Conservation (phyloP, 2,888 invertebrate genomes). For the Autographa pulchrina region DNA sequence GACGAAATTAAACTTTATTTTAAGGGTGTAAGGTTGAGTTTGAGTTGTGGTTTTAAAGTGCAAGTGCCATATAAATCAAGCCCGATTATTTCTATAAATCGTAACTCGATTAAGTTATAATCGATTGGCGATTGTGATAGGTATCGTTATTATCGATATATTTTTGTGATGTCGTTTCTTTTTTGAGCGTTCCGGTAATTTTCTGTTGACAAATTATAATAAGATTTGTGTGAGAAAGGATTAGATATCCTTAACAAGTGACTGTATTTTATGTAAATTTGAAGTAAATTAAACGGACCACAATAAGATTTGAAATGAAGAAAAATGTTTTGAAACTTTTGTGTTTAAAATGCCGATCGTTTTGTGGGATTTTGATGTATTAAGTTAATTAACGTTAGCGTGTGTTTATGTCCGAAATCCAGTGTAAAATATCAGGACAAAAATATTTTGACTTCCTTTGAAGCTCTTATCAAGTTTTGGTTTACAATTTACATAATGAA, state of each 20-base stretch:
- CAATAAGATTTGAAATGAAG: not conserved
- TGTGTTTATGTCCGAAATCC: not conserved
- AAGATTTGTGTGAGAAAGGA: slow-evolving; percentile 17
- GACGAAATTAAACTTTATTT: slow-evolving; percentile 59
- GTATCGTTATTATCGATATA: slow-evolving; percentile 64
- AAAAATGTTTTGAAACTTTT: not conserved
- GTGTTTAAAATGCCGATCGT: not conserved
- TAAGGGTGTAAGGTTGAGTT: slow-evolving; percentile 42
- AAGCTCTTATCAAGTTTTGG: not conserved
- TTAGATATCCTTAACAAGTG: slow-evolving; percentile 12
- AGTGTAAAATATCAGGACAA: not conserved
- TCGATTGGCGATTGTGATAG: slow-evolving; percentile 81
- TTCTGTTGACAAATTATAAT: slow-evolving; percentile 58
- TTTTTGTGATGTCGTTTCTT: slow-evolving; percentile 55
- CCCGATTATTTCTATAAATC: slow-evolving; percentile 89
- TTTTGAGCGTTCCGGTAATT: slow-evolving; percentile 44
- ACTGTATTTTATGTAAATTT: slow-evolving; percentile 14
- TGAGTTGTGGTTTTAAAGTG: slow-evolving; percentile 43
- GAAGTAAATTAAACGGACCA: slow-evolving; percentile 1
- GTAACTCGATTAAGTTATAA: slow-evolving; percentile 88
- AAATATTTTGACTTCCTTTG: not conserved
- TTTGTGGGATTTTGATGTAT: not conserved
- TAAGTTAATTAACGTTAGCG: not conserved
- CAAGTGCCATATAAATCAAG: slow-evolving; percentile 82
- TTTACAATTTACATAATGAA: too few species aligned